Percentiles rank a stretch among this genome's conserved stretches.
phyloP scores from a whole-genome alignment of 2,888 invertebrate genomes.

The Leistus spinibarbis region DNA sequence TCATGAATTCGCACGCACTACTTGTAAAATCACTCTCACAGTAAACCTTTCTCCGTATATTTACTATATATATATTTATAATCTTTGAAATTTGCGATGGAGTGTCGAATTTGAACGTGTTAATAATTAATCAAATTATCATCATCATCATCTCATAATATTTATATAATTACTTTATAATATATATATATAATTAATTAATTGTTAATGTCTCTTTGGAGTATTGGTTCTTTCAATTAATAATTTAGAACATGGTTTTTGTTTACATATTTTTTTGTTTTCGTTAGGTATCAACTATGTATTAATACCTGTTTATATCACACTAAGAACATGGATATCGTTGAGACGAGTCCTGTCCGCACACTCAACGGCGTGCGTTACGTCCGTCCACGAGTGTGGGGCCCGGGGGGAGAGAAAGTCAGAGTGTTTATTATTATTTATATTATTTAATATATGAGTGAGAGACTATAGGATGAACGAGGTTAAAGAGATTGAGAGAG shows the following conservation, averaged over 20 bases:
- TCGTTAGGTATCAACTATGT: conserved; percentile 37
- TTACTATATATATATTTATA: not conserved
- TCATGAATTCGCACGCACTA: conserved; percentile 37
- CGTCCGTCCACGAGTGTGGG: conserved; percentile 6
- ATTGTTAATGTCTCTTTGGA: conserved; percentile 53
- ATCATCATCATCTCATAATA: conserved; percentile 14
- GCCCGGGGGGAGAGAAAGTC: conserved; percentile 14
- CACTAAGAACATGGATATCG: conserved; percentile 41
- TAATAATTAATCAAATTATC: conserved; percentile 32
- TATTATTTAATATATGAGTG: not conserved
- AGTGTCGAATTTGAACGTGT: conserved; percentile 39
- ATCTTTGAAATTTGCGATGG: conserved; percentile 15
- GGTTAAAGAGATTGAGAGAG: conserved; percentile 19
- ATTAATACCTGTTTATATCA: conserved; percentile 36
- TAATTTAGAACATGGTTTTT: conserved; percentile 60
- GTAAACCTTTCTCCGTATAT: conserved; percentile 26
- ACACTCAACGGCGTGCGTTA: conserved; percentile 24
- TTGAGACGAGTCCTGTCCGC: conserved; percentile 40
- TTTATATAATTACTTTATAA: conserved; percentile 36
- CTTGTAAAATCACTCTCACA: conserved; percentile 36
- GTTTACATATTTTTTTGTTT: conserved; percentile 45
- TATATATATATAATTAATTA: conserved; percentile 45
- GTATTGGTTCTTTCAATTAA: conserved; percentile 55
- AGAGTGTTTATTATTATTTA: not conserved
- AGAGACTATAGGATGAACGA: not conserved